Conservation (phyloP, 2,797 vertebrate species). For the Aeoliscus strigatus region DNA sequence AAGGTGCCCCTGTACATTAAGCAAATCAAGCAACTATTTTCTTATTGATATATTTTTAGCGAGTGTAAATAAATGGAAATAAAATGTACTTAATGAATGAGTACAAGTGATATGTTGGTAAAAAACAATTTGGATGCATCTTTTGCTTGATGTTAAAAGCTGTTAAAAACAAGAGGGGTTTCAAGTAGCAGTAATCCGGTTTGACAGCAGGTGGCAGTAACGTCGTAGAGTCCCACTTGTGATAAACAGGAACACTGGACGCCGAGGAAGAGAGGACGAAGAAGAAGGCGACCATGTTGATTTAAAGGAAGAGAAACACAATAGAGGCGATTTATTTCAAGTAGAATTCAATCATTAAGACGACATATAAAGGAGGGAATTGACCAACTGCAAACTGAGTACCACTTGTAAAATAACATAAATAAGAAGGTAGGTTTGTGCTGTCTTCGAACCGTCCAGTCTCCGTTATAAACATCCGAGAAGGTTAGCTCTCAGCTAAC, state of each 20-base stretch:
- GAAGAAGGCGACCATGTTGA: slow-evolving; percentile 77
- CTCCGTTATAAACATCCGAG: slow-evolving; percentile 28
- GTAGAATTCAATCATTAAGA: slow-evolving; percentile 36
- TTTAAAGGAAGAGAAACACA: slow-evolving; percentile 75
- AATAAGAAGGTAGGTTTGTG: slow-evolving; percentile 51
- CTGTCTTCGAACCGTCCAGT: neutral
- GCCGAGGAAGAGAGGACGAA: slow-evolving; percentile 55
- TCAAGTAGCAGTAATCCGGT: neutral
- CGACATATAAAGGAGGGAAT: slow-evolving; percentile 18
- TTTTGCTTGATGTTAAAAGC: too few relatives aligned
- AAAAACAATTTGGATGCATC: too few relatives aligned
- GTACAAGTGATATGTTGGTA: too few relatives aligned
- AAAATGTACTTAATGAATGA: too few relatives aligned
- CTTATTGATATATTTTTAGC: too few relatives aligned
- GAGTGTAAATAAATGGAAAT: too few relatives aligned
- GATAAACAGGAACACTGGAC: slow-evolving; percentile 34
- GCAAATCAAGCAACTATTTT: too few relatives aligned
- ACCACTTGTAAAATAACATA: slow-evolving; percentile 30
- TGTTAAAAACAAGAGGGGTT: too few relatives aligned
- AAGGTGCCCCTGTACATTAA: too few relatives aligned
- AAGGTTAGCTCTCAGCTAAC: slow-evolving; percentile 38
- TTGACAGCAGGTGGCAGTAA: slow-evolving; percentile 42
- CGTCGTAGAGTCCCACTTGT: neutral
- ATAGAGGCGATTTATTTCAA: slow-evolving; percentile 67
- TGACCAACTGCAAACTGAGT: slow-evolving; percentile 21